Base-by-base conservation (phyloP, 2,888 invertebrate genomes). In the Cyclophora punctaria region DNA sequence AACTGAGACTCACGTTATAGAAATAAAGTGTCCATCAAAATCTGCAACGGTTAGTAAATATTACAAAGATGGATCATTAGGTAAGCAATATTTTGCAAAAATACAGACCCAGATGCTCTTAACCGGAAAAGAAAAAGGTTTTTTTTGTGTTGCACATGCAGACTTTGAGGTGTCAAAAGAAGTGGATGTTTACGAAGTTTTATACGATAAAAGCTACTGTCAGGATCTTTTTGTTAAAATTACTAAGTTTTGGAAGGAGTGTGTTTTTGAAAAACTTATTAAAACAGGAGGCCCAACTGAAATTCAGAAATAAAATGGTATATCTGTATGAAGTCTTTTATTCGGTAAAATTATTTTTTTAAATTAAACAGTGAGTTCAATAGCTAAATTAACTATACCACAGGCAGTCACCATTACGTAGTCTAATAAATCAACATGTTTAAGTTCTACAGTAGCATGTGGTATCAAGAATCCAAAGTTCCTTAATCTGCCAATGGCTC, bases 141-240 rank as follows among this genome's bases (percentile, higher is more conserved):
- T 55, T 3, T 63, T 62, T 53, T 59, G 61, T 52, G 53, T 63
- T 6, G 63, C 59, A 44, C n/a, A 55, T 47, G 41, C 33, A 37
- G 43, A 56, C 47, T 63, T 52, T 55, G 51, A 55, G 45, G 40
- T 7, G 7, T 49, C 35, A 33, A 55, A 48, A 5, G 50, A 51
- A 20, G 49, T 53, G 5, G 46, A 53, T 4, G 47, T 49, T 47
- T 44, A 51, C n/a, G 47, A 52, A 52, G 54, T 20, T 41, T 35
- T 48, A 44, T 54, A 51, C 50, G 52, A 59, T 52, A 7, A 54
- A 48, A 46, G 49, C 3, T 52, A 49, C 45, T 49, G 49, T 45
- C 44, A 4, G 7, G 42, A 45, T 43, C 35, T 55, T 37, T 44
- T 52, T 5, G 35, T 52, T 7, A 47, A 47, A n/a, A 35, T 40